A percentile compares a stretch with the other conserved stretches of the same genome.
Evolutionary conservation across 2,888 invertebrate genomes (phyloP).

Genomic region (Plagiodera versicolora): DNA sequence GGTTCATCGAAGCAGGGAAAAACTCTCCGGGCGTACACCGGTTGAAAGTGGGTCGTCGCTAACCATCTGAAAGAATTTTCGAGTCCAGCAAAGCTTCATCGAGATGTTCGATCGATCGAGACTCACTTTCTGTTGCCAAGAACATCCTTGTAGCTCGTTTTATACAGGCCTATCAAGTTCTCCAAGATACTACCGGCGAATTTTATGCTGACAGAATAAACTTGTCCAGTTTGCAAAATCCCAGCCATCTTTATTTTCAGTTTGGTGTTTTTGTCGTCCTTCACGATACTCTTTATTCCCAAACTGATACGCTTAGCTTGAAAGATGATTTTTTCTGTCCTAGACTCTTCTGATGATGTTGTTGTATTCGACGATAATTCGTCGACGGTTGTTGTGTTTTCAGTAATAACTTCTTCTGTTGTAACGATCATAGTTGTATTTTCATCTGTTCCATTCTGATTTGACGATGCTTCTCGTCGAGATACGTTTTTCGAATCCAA

Average conservation of each 20-base stretch:
- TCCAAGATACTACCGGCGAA: slow-evolving; percentile 63
- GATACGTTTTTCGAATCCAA: slow-evolving; percentile 14
- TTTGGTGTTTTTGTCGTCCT: slow-evolving; percentile 51
- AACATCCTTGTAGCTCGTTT: slow-evolving; percentile 62
- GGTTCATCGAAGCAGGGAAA: slow-evolving; percentile 83
- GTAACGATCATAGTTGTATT: slow-evolving; percentile 7
- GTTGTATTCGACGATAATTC: slow-evolving; percentile 17
- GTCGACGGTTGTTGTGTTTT: slow-evolving; percentile 1
- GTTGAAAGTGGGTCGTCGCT: slow-evolving; percentile 68
- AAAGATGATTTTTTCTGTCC: slow-evolving; percentile 25
- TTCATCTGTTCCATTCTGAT: not conserved
- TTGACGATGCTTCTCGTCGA: slow-evolving; percentile 16
- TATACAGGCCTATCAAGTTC: slow-evolving; percentile 68
- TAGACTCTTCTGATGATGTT: slow-evolving; percentile 13
- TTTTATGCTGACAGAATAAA: slow-evolving; percentile 61
- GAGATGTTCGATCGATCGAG: too few species aligned
- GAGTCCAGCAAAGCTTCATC: too few species aligned
- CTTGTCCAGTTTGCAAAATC: slow-evolving; percentile 55
- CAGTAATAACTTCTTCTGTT: slow-evolving; percentile 2
- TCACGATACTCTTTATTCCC: slow-evolving; percentile 45
- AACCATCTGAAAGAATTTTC: slow-evolving; percentile 59
- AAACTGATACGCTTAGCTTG: slow-evolving; percentile 27
- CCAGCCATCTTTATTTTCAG: slow-evolving; percentile 52
- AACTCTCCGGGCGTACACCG: slow-evolving; percentile 65
- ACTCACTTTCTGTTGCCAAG: slow-evolving; percentile 58